These are phyloP conservation scores for Chunga burmeisteri DNA, from an alignment of 2,113 vertebrate genomes.

Conservation along the genomic window DNA sequence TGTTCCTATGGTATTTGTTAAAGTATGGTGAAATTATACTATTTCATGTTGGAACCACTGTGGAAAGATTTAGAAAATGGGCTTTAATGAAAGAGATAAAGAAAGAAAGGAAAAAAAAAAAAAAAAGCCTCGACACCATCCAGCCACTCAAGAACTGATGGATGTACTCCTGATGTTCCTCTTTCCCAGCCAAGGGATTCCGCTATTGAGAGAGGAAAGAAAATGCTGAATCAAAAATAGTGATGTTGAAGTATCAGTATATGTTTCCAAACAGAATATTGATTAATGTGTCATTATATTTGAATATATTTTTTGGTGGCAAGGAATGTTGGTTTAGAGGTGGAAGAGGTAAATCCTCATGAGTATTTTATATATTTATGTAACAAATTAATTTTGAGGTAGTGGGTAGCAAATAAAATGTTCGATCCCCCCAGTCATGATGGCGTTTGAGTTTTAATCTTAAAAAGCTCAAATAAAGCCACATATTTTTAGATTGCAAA, in stretches of 20 bases:
- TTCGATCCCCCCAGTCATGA: not conserved
- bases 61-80: not conserved
- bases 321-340: not conserved
- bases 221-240: not conserved
- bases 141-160: not conserved
- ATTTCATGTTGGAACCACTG: not conserved
- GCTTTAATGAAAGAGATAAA: not conserved
- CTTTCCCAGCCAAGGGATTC: not conserved
- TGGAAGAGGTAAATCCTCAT: not conserved
- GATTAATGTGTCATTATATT: not conserved
- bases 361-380: not conserved
- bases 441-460: not conserved
- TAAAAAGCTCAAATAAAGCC: not conserved
- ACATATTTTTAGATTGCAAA: not conserved
- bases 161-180: not conserved
- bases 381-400: not conserved
- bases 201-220: not conserved
- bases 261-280: not conserved
- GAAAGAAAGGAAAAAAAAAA: not conserved
- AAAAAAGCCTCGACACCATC: not conserved
- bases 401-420: not conserved
- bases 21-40: not conserved
- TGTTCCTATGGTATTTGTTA: not conserved
- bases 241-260: not conserved
- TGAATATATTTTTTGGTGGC: not conserved